phyloP scores from a whole-genome alignment of 2,888 invertebrate genomes.

The Epirrhoe tristata region DNA sequence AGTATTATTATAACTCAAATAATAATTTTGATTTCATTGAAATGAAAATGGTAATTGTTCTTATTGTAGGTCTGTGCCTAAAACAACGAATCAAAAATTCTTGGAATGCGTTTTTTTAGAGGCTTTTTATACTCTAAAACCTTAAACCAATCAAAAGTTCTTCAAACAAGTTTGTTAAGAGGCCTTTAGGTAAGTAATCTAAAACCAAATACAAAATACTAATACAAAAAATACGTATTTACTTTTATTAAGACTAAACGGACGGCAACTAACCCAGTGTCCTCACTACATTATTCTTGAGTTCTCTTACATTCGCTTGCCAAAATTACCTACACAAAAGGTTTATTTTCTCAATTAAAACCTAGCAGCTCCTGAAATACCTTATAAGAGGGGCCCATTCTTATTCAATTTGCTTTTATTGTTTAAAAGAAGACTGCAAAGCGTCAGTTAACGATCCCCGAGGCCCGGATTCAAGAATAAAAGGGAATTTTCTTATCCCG shows the following conservation, averaged over 20 bases:
- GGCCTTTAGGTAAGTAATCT: no score
- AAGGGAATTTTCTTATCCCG: conserved; percentile 55
- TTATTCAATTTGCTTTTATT: conserved; percentile 71
- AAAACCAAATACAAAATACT: no score
- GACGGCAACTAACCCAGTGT: conserved; percentile 32
- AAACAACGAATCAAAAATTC: neutral
- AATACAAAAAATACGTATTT: no score
- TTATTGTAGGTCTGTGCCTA: neutral
- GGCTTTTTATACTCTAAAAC: neutral
- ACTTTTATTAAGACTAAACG: conserved; percentile 19
- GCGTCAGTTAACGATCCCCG: conserved; percentile 58
- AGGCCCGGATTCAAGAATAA: conserved; percentile 53
- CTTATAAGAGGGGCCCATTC: conserved; percentile 54
- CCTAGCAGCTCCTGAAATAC: conserved; percentile 52
- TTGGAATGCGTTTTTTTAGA: neutral
- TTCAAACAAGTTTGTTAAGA: no score
- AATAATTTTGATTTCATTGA: neutral
- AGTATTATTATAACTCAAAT: no score
- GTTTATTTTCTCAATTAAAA: conserved; percentile 62
- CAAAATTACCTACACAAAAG: conserved; percentile 46
- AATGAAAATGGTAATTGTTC: neutral
- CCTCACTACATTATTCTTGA: conserved; percentile 31
- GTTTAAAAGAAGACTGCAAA: conserved; percentile 66
- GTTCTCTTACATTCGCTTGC: conserved; percentile 38
- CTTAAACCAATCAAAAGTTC: no score